Percentiles rank a stretch among this genome's conserved stretches.
phyloP scores from a whole-genome alignment of 2,113 vertebrate genomes.

The Trematomus loennbergii region DNA sequence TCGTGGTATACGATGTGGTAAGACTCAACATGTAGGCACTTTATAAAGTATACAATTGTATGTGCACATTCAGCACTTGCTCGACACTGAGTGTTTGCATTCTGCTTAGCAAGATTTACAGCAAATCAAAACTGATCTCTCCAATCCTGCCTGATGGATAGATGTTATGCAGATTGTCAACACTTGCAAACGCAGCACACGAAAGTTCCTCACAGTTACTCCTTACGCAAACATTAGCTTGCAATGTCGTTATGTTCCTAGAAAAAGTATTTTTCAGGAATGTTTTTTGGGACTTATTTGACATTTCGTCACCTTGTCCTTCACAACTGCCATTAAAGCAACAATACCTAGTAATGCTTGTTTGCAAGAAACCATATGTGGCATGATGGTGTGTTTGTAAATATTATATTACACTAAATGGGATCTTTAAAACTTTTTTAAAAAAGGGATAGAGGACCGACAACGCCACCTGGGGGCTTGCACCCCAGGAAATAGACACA shows the following conservation, averaged over 20 bases:
- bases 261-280: neutral
- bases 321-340: neutral
- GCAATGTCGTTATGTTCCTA: neutral
- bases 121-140: constrained; percentile 45
- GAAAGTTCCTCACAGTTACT: neutral
- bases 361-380: no score
- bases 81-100: constrained; percentile 26
- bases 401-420: no score
- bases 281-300: neutral
- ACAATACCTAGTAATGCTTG: neutral
- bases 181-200: neutral
- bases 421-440: no score
- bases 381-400: no score
- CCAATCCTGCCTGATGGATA: constrained; percentile 7
- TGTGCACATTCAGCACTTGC: constrained; percentile 49
- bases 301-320: neutral
- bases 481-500: no score
- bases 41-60: neutral
- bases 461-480: no score
- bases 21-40: constrained; percentile 5
- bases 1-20: constrained; percentile 12
- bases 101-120: constrained; percentile 39
- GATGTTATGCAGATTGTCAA: constrained; percentile 24
- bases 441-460: no score
- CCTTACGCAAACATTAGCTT: constrained; percentile 19